phyloP scores from a whole-genome alignment of 2,888 invertebrate species.

The Plutella xylostella region DNA sequence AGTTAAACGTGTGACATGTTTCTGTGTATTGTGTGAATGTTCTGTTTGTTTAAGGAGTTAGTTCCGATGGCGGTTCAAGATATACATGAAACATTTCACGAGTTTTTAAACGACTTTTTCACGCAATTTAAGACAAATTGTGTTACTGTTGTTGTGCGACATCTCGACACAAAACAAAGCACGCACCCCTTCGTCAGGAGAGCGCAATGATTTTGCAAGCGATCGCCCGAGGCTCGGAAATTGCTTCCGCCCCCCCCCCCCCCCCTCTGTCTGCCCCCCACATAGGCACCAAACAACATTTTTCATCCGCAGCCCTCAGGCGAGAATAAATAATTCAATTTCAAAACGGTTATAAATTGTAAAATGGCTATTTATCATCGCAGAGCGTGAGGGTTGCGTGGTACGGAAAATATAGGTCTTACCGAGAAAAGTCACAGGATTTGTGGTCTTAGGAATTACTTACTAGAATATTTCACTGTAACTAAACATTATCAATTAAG shows the following conservation, averaged over 20 bases:
- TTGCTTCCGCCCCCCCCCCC: slow-evolving; percentile 35
- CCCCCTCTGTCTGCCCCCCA: slow-evolving; percentile 8
- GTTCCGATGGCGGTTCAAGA: too few relatives aligned
- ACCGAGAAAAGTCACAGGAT: too few relatives aligned
- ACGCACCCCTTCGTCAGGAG: slow-evolving; percentile 15
- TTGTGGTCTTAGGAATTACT: too few relatives aligned
- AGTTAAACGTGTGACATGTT: slow-evolving; percentile 41
- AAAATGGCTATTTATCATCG: slow-evolving; percentile 28
- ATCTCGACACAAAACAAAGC: slow-evolving; percentile 13
- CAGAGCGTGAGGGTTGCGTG: not conserved
- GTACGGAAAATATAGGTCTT: not conserved
- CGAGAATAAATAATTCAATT: slow-evolving; percentile 42
- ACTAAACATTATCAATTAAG: too few relatives aligned
- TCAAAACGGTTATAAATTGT: slow-evolving; percentile 38
- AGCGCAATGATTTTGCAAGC: slow-evolving; percentile 1
- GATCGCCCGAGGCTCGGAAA: slow-evolving; percentile 55
- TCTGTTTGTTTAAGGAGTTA: slow-evolving; percentile 20
- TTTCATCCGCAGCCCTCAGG: slow-evolving; percentile 25
- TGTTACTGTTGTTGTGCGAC: too few relatives aligned
- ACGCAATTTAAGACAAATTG: too few relatives aligned
- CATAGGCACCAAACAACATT: slow-evolving; percentile 13
- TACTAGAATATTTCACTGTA: too few relatives aligned
- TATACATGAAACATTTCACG: too few relatives aligned
- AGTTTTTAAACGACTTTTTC: not conserved
- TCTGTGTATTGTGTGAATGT: slow-evolving; percentile 13